phyloP scores from a whole-genome alignment of 1,140 invertebrate species.

The Drosophila mayri region DNA sequence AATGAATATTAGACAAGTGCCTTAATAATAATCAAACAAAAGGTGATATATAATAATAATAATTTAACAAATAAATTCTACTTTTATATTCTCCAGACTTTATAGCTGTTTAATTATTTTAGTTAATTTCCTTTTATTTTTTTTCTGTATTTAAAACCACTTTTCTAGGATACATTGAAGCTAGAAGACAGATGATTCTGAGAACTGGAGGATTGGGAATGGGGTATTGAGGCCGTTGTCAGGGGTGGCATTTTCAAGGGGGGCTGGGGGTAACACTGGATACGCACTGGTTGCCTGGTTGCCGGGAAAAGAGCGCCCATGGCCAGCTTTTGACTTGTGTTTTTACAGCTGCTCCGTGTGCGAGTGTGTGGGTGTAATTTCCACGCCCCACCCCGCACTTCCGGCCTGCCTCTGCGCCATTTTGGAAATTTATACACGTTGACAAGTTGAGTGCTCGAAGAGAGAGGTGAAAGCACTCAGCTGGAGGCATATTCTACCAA shows the following conservation, averaged over 20 bases:
- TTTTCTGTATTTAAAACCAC: background rate
- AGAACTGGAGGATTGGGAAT: background rate
- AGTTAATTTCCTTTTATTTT: background rate
- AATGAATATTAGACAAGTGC: background rate
- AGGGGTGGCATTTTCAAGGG: background rate
- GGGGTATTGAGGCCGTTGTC: background rate
- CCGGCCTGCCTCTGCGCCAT: background rate
- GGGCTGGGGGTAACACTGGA: background rate
- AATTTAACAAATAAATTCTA: background rate
- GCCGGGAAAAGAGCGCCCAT: slow-evolving; percentile 39
- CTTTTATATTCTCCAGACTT: background rate
- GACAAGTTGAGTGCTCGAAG: slow-evolving; percentile 48
- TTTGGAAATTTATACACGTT: slow-evolving; percentile 68
- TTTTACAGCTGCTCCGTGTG: slow-evolving; percentile 56
- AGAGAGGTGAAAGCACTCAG: slow-evolving; percentile 16
- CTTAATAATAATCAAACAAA: background rate
- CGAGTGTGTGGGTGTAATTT: slow-evolving; percentile 32
- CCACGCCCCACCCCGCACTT: background rate
- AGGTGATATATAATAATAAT: background rate
- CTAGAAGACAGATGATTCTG: slow-evolving; percentile 40
- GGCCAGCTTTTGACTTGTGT: slow-evolving; percentile 61
- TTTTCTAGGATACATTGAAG: slow-evolving; percentile 13
- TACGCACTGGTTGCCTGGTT: slow-evolving; percentile 45
- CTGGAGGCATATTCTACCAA: slow-evolving; percentile 2
- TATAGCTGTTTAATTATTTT: too few species aligned